Conservation (phyloP, 2,888 invertebrate genomes). For the Bursaphelenchus okinawaensis region DNA sequence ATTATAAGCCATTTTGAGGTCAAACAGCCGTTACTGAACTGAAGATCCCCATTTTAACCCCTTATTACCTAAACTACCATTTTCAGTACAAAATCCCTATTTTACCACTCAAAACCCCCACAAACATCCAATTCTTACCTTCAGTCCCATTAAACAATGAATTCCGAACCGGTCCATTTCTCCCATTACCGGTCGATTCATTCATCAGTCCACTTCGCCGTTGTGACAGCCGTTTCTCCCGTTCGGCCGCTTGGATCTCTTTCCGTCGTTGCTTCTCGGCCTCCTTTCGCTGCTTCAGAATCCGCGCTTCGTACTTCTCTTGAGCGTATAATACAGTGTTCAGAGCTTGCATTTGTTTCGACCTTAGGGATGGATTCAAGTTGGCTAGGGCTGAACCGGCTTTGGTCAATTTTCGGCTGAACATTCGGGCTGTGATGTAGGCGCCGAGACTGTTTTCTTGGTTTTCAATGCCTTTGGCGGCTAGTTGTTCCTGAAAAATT, state of each 20-base stretch:
- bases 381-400: neutral
- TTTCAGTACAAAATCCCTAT: no score
- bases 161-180: neutral
- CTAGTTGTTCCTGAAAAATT: neutral
- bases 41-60: no score
- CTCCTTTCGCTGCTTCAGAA: neutral
- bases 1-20: no score
- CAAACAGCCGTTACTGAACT: no score
- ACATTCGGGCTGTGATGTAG: constrained; percentile 3
- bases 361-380: constrained; percentile 4
- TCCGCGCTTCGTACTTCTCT: constrained; percentile 2
- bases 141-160: neutral
- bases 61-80: no score
- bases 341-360: constrained; percentile 4
- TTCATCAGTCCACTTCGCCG: neutral
- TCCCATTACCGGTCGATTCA: neutral
- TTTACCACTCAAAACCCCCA: no score
- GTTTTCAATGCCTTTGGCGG: neutral
- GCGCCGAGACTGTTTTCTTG: neutral
- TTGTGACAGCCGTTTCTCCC: neutral
- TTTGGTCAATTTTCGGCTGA: neutral
- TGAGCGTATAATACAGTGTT: neutral
- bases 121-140: neutral
- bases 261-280: neutral
- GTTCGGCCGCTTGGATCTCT: neutral